Percentiles rank a stretch among this genome's conserved stretches.
Evolutionary conservation across 1,140 invertebrate species (phyloP).

Genomic region (Euschistus heros): DNA sequence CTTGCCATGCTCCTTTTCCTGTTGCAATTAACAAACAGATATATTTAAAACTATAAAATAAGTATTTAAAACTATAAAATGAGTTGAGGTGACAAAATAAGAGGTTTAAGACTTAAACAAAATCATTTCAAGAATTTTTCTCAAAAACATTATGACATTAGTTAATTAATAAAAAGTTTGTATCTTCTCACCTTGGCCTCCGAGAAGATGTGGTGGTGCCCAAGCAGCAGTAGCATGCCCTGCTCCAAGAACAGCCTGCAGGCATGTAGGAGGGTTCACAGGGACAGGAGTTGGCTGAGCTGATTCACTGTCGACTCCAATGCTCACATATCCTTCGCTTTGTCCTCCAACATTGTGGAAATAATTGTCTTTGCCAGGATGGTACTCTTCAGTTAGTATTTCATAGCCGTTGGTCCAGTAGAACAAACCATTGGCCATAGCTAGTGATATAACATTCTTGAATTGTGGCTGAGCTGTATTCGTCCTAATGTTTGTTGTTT

Average conservation of each 20-base stretch:
- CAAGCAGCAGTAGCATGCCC: conserved; percentile 65
- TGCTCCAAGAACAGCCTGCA: conserved; percentile 66
- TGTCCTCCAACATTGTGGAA: conserved; percentile 59
- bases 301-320: conserved; percentile 49
- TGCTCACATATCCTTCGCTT: conserved; percentile 38
- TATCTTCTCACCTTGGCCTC: conserved; percentile 51
- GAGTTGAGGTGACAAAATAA: too few relatives aligned
- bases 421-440: conserved; percentile 60
- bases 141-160: background rate
- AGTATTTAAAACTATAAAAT: too few relatives aligned
- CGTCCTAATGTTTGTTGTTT: conserved; percentile 54
- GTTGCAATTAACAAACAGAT: too few relatives aligned
- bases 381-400: conserved; percentile 61
- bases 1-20: conserved; percentile 64
- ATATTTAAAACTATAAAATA: too few relatives aligned
- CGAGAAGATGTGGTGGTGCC: conserved; percentile 60
- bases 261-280: conserved; percentile 58
- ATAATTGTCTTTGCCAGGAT: conserved; percentile 49
- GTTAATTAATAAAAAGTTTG: background rate
- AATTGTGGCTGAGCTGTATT: conserved; percentile 69
- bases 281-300: conserved; percentile 66
- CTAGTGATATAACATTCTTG: conserved; percentile 61
- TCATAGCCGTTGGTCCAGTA: conserved; percentile 71
- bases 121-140: background rate
- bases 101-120: too few relatives aligned